Conservation (phyloP, 1,140 invertebrate species). For the Bombus cullumanus region DNA sequence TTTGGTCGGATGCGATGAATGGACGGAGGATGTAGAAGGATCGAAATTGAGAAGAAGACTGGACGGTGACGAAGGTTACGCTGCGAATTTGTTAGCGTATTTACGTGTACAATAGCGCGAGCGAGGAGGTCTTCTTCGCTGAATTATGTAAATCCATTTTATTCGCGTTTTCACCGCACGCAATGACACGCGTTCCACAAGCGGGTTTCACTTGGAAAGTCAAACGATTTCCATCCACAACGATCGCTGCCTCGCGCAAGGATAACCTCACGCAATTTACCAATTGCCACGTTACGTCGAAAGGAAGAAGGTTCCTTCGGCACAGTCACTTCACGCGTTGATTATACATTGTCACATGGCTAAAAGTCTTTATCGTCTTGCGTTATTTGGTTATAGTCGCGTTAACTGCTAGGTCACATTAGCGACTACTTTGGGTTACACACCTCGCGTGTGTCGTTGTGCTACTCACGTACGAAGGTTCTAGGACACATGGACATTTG, state of each 20-base stretch:
- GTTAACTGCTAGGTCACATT: too few relatives aligned
- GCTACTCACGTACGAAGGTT: too few relatives aligned
- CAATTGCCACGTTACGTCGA: conserved; percentile 4
- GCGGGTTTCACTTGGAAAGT: conserved; percentile 51
- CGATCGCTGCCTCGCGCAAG: background rate
- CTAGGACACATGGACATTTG: too few relatives aligned
- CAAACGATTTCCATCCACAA: conserved; percentile 33
- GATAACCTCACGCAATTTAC: background rate
- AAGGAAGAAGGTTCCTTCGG: background rate
- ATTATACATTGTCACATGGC: too few relatives aligned
- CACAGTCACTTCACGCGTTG: too few relatives aligned
- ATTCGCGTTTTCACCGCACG: conserved; percentile 44
- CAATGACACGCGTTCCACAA: conserved; percentile 21
- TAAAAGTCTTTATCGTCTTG: too few relatives aligned
- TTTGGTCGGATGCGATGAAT: background rate
- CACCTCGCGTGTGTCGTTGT: too few relatives aligned
- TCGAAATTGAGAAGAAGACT: background rate
- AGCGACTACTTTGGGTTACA: too few relatives aligned
- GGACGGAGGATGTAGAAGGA: background rate
- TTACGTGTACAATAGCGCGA: background rate
- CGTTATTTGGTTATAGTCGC: too few relatives aligned
- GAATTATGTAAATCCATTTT: conserved; percentile 49
- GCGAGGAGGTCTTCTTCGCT: background rate
- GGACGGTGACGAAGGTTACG: background rate
- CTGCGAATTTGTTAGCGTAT: background rate